These are phyloP conservation scores for Ictalurus furcatus DNA, from an alignment of 2,113 vertebrate genomes.

Conservation along the genomic window DNA sequence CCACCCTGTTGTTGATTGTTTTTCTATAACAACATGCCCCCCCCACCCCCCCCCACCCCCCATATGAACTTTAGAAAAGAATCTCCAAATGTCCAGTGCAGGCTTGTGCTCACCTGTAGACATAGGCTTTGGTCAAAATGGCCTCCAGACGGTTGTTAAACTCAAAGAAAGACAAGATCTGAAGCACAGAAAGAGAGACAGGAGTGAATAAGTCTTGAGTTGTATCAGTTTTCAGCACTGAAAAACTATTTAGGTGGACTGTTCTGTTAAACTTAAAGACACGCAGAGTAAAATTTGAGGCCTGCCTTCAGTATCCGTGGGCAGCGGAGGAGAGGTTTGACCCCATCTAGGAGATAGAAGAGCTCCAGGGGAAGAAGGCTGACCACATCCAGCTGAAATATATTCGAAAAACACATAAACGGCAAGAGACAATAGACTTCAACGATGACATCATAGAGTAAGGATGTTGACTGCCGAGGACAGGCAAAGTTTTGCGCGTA, in stretches of 20 bases:
- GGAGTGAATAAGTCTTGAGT: background rate
- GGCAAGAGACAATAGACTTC: background rate
- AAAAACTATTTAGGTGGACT: background rate
- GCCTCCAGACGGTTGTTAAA: slow-evolving; percentile 93
- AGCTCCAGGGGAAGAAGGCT: slow-evolving; percentile 91
- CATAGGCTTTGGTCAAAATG: slow-evolving; percentile 92
- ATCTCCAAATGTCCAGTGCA: background rate
- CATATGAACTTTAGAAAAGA: background rate
- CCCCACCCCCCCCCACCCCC: no score
- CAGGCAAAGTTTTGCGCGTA: slow-evolving; percentile 53
- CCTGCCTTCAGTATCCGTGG: slow-evolving; percentile 90
- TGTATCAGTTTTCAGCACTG: background rate
- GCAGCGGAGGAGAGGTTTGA: slow-evolving; percentile 87
- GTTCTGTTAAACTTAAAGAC: background rate
- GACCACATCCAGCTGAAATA: slow-evolving; percentile 84
- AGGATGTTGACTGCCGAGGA: background rate
- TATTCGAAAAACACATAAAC: slow-evolving; percentile 5
- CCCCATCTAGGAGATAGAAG: slow-evolving; percentile 86
- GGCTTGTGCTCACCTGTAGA: slow-evolving; percentile 85
- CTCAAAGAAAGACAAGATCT: slow-evolving; percentile 96
- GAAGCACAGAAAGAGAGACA: slow-evolving; percentile 27
- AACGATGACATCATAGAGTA: background rate
- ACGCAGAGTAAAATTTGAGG: background rate
- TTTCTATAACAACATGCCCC: background rate
- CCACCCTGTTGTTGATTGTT: background rate